Evolutionary conservation across 2,888 invertebrate genomes (phyloP), one percentile per base, ranked within the genome.

Genomic region (Leptopilina myrica): DNA sequence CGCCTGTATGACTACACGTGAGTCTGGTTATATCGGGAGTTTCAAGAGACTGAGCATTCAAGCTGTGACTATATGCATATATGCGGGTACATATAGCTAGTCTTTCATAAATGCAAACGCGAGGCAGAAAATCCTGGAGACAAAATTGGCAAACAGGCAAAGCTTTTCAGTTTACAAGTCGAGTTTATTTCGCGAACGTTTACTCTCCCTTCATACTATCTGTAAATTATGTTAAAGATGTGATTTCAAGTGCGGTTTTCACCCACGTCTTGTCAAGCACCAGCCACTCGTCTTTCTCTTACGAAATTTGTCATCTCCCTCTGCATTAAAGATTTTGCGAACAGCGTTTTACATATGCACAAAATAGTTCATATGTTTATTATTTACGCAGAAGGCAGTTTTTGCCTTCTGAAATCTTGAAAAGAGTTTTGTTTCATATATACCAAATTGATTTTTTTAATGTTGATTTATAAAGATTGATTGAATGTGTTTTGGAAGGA

Each of bases 1-100:
- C 82, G 82, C 79, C 11, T 49, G 80, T 84, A 81, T 85, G 82
- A 81, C 33, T 33, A 81, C 82, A 67, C 76, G 82, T 73, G 73
- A 56, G 73, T 56, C 56, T 73, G 73, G 73, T 56, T 73, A 56
- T 73, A 73, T 73, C 56, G 56, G 33, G 73, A 73, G 56, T 56
- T 73, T 53, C 73, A 73, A 73, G 73, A 73, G 73, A 14, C 33
- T 73, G 4, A 56, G 26, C 53, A 53, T 73, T 73, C 73, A 53
- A 56, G 56, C 33, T 56, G n/a, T n/a, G 33, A 40, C 53, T n/a
- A 26, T 53, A 53, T n/a, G 11, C 12, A 26, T 56, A 56, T 53
- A n/a, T 73, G 53, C 66, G n/a, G 15, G 66, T 43, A 66, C 43
- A 66, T n/a, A n/a, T 14, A 12, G 15, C 46, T 40, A 69, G 33